Base-by-base conservation (phyloP, 2,888 invertebrate species). In the Drosophila atripex region DNA sequence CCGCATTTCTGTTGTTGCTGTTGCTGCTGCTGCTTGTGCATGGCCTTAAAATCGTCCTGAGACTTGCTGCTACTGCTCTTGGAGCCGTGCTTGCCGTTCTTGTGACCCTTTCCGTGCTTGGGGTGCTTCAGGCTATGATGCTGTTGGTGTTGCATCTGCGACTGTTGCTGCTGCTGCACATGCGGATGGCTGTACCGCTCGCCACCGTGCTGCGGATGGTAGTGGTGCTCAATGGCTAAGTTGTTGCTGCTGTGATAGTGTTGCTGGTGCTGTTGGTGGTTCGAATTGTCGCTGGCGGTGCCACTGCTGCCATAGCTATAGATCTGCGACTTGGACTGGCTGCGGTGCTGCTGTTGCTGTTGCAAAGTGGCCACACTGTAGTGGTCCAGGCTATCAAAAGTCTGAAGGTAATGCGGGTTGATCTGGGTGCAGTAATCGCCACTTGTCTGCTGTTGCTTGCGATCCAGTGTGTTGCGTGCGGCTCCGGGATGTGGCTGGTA, bases 281-380 rank as follows among this genome's bases (percentile, higher is more conserved):
- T 77, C 35, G 86, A 86, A 21, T 77, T 79, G 38, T 86, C 86
- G 69, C 85, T 89, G 77, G 86, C 80, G 28, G 86, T 83, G 61
- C 89, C 86, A 54, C 86, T 82, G 72, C 86, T 88, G 75, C 89
- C 86, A 38, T 86, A 85, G 49, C 89, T 80, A 71, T 90, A 90
- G 41, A 91, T 91, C 61, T 90, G 90, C 14, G 90, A 89, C 70
- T 90, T 90, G 3, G 91, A 90, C 39, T 90, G 90, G 51, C 89
- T 90, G 73, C 90, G 90, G 58, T 77, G 78, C 47, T 61, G 54
- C 18, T 78, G 77, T 21, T 63, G 58, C 28, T 58, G 66, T 23
- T 86, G 88, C 54, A 88, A 73, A 61, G 70, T 90, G 66, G 90
- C 89, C 60, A 90, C 90, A 70, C 89, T 89, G 28, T 90, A 91